Conservation (phyloP, 2,113 vertebrate species). For the Recurvirostra avosetta region DNA sequence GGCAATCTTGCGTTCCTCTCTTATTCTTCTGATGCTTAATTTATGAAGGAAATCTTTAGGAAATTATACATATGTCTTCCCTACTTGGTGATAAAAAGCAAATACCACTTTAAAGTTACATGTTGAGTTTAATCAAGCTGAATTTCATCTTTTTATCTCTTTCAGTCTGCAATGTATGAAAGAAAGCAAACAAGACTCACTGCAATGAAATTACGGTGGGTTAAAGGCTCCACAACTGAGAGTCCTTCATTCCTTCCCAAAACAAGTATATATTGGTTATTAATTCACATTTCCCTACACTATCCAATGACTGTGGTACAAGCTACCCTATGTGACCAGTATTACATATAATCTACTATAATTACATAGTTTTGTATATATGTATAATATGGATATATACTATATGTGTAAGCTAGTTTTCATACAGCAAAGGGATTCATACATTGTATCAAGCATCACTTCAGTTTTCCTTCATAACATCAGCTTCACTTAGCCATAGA, state of each 20-base stretch:
- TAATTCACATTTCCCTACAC: neutral
- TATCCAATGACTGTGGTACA: neutral
- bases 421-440: neutral
- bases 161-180: neutral
- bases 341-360: neutral
- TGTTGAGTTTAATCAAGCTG: neutral
- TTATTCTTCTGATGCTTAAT: neutral
- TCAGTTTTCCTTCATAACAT: neutral
- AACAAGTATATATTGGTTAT: neutral
- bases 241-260: neutral
- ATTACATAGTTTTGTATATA: neutral
- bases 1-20: neutral
- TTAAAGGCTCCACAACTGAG: neutral
- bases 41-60: neutral
- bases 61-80: neutral
- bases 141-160: neutral
- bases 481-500: neutral
- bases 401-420: neutral
- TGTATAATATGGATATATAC: neutral
- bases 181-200: neutral
- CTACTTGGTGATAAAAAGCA: neutral
- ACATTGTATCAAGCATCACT: neutral
- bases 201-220: neutral
- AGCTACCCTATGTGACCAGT: neutral
- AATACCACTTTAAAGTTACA: neutral